Base-by-base conservation (phyloP, 2,797 vertebrate genomes). In the Schizopygopsis pylzovi region DNA sequence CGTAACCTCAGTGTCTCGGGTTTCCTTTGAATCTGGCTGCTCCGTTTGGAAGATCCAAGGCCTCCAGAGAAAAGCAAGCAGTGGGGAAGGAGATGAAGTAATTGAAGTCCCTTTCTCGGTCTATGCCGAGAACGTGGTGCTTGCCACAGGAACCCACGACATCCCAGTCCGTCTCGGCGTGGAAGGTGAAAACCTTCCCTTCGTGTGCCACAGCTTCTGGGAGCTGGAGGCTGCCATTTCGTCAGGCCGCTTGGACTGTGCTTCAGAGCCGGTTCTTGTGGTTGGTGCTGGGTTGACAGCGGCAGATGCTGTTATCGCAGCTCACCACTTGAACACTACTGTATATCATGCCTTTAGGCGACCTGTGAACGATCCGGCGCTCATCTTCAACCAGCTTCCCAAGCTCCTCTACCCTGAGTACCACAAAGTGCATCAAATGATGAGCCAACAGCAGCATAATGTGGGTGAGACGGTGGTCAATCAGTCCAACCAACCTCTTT, bases 371-470 rank as follows among this genome's bases (percentile, higher is more conserved):
- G 95, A 96, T 91, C 95, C 95, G 0, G 94, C 85, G 0, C 94
- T 96, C 83, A 95, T 96, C 89, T 96, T 96, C 90, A 96, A 96
- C 93, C 96, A 96, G 93, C 93, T 96, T 81, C 96, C 96, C 41
- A 96, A 95, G 65, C 84, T 96, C 73, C 95, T 96, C 0, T 96
- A 96, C 90, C 96, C 96, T 0, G 96, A 96, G 90, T 96, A 96
- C 91, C 96, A 96, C 93, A 96, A 96, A 92, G 96, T 96, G 84
- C 95, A 96, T 88, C 96, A 96, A 92, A 96, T 96, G 96, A 96
- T 96, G 96, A 95, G 87, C 28, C 95, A 93, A 88, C 95, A 96
- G 92, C 95, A 96, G 90, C 88, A 94, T 88, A 89, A 67, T 22
- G 16, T 39, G 4, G 71, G 84, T 4, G 67, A 84, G 73, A 0